These are phyloP conservation scores for Patella depressa DNA, from an alignment of 2,888 invertebrate species.

Conservation along the genomic window DNA sequence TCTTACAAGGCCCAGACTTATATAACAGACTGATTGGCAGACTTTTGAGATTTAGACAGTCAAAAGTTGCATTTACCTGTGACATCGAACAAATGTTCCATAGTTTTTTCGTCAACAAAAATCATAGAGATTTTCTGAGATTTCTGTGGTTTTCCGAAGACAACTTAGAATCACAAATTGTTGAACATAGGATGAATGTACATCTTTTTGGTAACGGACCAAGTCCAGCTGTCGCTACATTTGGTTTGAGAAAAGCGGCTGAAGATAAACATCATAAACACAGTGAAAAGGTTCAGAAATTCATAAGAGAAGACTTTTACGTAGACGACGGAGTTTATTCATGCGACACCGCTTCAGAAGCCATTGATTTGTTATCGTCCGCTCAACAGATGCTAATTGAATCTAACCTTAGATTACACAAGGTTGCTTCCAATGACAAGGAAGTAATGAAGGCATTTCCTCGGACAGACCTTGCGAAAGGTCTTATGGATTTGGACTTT, in stretches of 20 bases:
- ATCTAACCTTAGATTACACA: no score
- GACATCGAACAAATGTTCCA: constrained; percentile 32
- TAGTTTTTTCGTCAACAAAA: no score
- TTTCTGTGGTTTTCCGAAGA: constrained; percentile 30
- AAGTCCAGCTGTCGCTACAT: constrained; percentile 26
- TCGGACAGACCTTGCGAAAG: no score
- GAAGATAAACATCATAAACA: constrained; percentile 12
- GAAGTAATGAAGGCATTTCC: no score
- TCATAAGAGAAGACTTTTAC: constrained; percentile 29
- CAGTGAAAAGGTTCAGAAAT: constrained; percentile 26
- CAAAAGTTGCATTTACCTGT: constrained; percentile 18
- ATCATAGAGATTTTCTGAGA: constrained; percentile 23
- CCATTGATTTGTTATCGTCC: neutral
- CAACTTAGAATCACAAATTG: constrained; percentile 14
- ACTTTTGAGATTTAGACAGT: constrained; percentile 25
- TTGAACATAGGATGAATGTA: constrained; percentile 29
- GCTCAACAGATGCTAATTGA: no score
- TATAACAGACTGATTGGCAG: constrained; percentile 27
- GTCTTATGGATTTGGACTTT: no score
- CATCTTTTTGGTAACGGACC: constrained; percentile 30
- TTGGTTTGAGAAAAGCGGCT: constrained; percentile 22
- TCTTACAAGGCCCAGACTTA: constrained; percentile 28
- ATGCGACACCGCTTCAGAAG: constrained; percentile 7
- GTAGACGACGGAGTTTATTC: constrained; percentile 33
- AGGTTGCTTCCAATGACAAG: no score